phyloP scores from a whole-genome alignment of 2,888 invertebrate genomes.

The Fissipunctia ypsillon region DNA sequence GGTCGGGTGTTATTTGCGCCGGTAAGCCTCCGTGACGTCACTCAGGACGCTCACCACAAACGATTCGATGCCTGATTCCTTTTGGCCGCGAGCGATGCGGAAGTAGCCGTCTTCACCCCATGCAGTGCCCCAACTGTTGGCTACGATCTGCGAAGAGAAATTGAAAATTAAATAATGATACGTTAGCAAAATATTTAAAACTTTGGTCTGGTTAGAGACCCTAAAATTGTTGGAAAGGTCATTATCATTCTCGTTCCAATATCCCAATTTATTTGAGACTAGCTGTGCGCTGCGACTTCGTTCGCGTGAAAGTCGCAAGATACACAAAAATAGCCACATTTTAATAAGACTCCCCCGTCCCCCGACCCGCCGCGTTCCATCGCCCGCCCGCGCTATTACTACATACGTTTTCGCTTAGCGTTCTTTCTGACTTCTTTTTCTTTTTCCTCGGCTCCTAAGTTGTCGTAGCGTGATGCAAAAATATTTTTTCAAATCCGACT shows the following conservation, averaged over 20 bases:
- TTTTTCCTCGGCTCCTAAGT: too few relatives aligned
- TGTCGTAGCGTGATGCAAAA: too few relatives aligned
- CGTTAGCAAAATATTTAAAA: neutral
- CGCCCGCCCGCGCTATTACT: too few relatives aligned
- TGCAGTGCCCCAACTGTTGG: conserved; percentile 97
- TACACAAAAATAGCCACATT: too few relatives aligned
- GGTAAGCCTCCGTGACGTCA: conserved; percentile 86
- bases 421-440: too few relatives aligned
- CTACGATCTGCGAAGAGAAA: conserved; percentile 93
- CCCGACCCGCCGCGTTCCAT: too few relatives aligned
- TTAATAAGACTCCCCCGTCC: too few relatives aligned
- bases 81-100: conserved; percentile 95
- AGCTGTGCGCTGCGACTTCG: too few relatives aligned
- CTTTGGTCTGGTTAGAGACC: neutral
- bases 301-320: too few relatives aligned
- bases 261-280: neutral
- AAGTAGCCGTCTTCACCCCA: conserved; percentile 99
- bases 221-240: neutral
- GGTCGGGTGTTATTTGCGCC: conserved; percentile 80
- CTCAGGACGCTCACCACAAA: conserved; percentile 96
- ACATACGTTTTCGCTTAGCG: too few relatives aligned
- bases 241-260: neutral
- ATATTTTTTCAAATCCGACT: too few relatives aligned
- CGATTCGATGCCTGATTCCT: conserved; percentile 97
- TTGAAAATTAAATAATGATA: neutral